Base-by-base conservation (phyloP, 35 echinoderm and acorn worm species). In the Heliocidaris tuberculata region DNA sequence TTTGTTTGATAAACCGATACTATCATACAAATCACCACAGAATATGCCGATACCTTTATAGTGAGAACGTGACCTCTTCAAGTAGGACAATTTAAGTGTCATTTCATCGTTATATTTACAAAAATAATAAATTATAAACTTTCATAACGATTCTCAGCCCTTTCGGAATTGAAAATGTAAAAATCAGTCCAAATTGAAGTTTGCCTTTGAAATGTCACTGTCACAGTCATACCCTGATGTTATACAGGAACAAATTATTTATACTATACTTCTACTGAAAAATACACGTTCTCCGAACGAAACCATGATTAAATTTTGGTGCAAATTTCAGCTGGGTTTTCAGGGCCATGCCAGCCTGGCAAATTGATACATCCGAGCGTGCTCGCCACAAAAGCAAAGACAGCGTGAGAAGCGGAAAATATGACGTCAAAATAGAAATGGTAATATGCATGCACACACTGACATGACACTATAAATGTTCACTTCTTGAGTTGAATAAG, bases 231-330 rank as follows among this genome's bases (percentile, higher is more conserved):
- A 78, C 27, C 65, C 21, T 78, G 65, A 7, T 78, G 27, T 78
- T 78, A 78, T 78, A 78, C 65, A 78, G 65, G 65, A 78, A 78
- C 65, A 78, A 78, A 78, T 78, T 78, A 78, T 78, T 3, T 78
- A 78, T 78, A 78, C 60, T 24, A 24, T 78, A 19, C 27, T n/a
- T 78, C 65, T 78, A 24, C 65, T n/a, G 52, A 78, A 78, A 78
- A 78, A 78, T 19, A 78, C 65, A 78, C 65, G 65, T 78, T 27
- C 27, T 78, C 65, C 27, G 27, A 78, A 19, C 65, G 24, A 78
- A 78, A 78, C 65, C 65, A 19, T 78, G 65, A 78, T 78, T 78
- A 78, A 78, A 78, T 78, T 78, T 19, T 78, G 17, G 65, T 78
- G 65, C 65, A 78, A 78, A 78, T 78, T 78, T 78, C 65, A 78